Conservation (phyloP, 2,113 vertebrate genomes). For the Cebidichthys violaceus region DNA sequence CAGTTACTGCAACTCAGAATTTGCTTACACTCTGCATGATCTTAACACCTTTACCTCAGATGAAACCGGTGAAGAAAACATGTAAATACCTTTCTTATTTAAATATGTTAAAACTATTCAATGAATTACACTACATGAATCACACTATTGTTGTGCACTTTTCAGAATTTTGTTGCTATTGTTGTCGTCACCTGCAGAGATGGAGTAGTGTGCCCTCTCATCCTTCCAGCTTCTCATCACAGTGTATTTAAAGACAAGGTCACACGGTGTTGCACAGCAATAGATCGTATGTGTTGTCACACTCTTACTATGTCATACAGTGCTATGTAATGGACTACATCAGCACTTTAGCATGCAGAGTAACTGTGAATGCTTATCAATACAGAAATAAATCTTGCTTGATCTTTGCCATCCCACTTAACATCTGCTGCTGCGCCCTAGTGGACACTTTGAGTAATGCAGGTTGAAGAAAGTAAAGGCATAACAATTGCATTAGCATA, state of each 20-base stretch:
- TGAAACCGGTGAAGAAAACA: background rate
- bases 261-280: slow-evolving; percentile 4
- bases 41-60: background rate
- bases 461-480: background rate
- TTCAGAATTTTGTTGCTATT: background rate
- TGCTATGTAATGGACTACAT: background rate
- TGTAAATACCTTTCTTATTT: background rate
- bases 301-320: slow-evolving; percentile 25
- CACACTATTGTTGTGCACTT: background rate
- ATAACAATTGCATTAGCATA: background rate
- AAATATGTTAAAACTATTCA: background rate
- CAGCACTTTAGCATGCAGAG: background rate
- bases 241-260: slow-evolving; percentile 44
- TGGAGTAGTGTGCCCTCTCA: background rate
- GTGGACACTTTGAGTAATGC: slow-evolving; percentile 55
- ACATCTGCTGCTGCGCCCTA: slow-evolving; percentile 67
- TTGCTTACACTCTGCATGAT: background rate
- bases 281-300: slow-evolving; percentile 17
- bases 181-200: background rate
- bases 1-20: slow-evolving; percentile 7
- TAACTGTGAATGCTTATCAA: background rate
- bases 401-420: background rate
- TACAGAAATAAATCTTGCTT: slow-evolving; percentile 2
- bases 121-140: no score
- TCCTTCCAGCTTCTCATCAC: background rate